Evolutionary conservation across 2,797 vertebrate species (phyloP).

Genomic region (Cottoperca gobio): DNA sequence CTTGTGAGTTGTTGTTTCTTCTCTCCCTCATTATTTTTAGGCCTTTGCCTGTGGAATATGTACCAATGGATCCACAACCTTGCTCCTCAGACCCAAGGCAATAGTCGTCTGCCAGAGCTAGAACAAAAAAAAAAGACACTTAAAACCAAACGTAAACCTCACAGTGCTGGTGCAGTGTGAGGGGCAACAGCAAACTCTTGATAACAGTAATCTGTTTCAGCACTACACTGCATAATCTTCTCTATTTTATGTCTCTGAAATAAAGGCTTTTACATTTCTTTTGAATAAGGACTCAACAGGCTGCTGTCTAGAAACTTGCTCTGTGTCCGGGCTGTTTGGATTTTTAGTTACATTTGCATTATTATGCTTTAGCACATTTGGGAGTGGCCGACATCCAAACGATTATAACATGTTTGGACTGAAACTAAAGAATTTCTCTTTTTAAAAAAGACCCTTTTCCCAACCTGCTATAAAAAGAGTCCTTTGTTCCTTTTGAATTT

Average conservation of each 20-base stretch:
- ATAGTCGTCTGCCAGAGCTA: conserved; percentile 47
- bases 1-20: conserved; percentile 31
- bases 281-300: conserved; percentile 21
- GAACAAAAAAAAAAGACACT: conserved; percentile 48
- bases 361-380: not conserved
- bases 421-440: conserved; percentile 23
- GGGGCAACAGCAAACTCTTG: conserved; percentile 12
- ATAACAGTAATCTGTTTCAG: conserved; percentile 32
- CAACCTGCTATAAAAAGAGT: conserved; percentile 1
- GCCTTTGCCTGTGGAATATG: conserved; percentile 74
- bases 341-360: not conserved
- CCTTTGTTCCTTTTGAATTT: conserved; percentile 20
- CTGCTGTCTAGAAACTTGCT: conserved; percentile 1
- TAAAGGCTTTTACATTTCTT: conserved; percentile 21
- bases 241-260: conserved; percentile 22
- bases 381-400: conserved; percentile 3
- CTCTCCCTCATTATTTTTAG: conserved; percentile 66
- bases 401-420: conserved; percentile 2
- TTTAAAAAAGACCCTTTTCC: conserved; percentile 21
- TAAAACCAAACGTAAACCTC: conserved; percentile 41
- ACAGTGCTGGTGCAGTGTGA: conserved; percentile 34
- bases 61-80: conserved; percentile 73
- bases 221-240: conserved; percentile 5
- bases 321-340: conserved; percentile 3
- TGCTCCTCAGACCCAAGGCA: conserved; percentile 58